Percentiles rank a stretch among this genome's conserved stretches.
Conservation (phyloP, 2,888 invertebrate species). For the Trachelus iudaicus region DNA sequence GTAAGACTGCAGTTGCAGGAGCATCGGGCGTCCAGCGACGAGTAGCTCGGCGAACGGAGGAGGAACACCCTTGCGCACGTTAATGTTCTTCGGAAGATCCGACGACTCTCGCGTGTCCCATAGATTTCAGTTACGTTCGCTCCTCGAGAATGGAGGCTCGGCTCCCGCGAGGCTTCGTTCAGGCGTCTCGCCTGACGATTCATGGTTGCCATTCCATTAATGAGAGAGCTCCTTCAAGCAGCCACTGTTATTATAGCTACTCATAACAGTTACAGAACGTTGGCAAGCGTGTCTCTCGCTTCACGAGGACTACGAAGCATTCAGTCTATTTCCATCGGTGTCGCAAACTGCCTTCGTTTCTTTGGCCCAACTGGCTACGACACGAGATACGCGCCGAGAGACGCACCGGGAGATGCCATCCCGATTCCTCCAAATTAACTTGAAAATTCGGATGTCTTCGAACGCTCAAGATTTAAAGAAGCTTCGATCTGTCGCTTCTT, state of each 20-base stretch:
- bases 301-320: conserved; percentile 49
- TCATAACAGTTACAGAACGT: conserved; percentile 55
- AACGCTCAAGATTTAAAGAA: no score
- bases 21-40: no score
- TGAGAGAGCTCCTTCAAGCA: conserved; percentile 47
- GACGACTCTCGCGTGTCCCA: neutral
- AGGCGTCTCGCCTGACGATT: conserved; percentile 53
- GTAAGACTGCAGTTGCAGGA: no score
- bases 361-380: conserved; percentile 43
- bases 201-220: conserved; percentile 62
- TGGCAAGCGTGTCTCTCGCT: conserved; percentile 42
- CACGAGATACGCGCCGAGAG: conserved; percentile 2
- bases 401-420: no score
- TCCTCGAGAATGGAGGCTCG: conserved; percentile 8
- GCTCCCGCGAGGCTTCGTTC: conserved; percentile 27
- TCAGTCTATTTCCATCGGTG: conserved; percentile 53
- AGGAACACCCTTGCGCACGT: no score
- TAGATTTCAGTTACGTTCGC: conserved; percentile 16
- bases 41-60: no score
- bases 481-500: no score
- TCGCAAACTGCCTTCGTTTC: conserved; percentile 49
- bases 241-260: conserved; percentile 59
- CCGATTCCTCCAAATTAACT: neutral
- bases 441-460: neutral
- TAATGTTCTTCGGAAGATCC: neutral